Base-by-base conservation (phyloP, 2,888 invertebrate species). In the Hipparchia sbordonii region DNA sequence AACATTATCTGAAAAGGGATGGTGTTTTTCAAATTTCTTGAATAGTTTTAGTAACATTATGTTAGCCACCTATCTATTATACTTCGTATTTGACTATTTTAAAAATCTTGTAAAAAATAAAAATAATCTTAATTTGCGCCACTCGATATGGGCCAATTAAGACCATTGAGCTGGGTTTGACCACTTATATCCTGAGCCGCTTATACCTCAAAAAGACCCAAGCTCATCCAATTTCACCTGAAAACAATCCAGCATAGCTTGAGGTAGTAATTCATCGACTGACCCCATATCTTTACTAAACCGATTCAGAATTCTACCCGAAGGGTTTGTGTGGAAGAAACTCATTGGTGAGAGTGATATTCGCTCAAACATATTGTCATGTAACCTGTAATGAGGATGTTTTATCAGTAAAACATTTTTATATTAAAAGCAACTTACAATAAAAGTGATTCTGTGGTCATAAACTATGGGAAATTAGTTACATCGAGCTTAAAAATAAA, bases 251-350 rank as follows among this genome's bases (percentile, higher is more conserved):
- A 97, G 89, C 83, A 96, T 94, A 1, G 96, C 95, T 84, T 96
- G 96, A 0, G 97, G 97, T 10, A 97, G 86, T 67, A 96, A 82
- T 82, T 97, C 97, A 84, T 97, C 97, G 67, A 97, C 95, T 0
- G 96, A 95, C 0, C 97, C 97, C 87, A 97, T 96, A 82, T 98
- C 98, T 86, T 98, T 98, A 59, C 98, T 96, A 82, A 98, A 98
- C 73, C 98, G 86, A 76, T 95, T 95, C 39, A 98, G 90, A 75
- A 98, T 96, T 72, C 97, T 90, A 0, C 97, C 97, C n/a, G 96
- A 95, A 0, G 98, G 97, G 87, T 98, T 98, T 0, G 95, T 94
- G 81, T 98, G 97, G 84, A 97, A 98, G 86, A 98, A 98, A 74
- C 89, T 90, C 93, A 93, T 92, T 48, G 93, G 93, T 1, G 92